A percentile compares a stretch with the other conserved stretches of the same genome.
Evolutionary conservation across 2,113 vertebrate species (phyloP).

Genomic region (Pseudorhombus dupliciocellatus): DNA sequence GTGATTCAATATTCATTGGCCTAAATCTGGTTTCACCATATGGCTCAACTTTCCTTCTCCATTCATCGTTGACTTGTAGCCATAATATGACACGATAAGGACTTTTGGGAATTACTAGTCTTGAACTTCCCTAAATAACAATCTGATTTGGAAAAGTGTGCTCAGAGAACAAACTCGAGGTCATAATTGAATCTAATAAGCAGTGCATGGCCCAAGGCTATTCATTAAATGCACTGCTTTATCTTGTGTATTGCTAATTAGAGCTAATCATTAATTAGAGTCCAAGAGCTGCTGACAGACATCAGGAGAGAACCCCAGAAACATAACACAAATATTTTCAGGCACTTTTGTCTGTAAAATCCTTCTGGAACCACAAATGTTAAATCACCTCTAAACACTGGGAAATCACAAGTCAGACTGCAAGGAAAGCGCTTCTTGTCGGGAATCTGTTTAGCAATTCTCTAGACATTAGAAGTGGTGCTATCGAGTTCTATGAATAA

Average conservation of each 20-base stretch:
- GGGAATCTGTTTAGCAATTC: constrained; percentile 26
- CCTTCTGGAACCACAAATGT: background rate
- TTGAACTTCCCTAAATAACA: background rate
- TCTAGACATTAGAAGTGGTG: background rate
- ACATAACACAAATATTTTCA: too few relatives aligned
- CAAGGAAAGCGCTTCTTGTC: constrained; percentile 4
- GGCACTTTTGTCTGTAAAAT: background rate
- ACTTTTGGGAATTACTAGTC: background rate
- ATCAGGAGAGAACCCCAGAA: background rate
- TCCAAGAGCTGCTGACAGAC: background rate
- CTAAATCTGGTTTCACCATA: too few relatives aligned
- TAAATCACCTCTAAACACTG: background rate
- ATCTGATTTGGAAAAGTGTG: background rate
- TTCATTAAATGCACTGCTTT: background rate
- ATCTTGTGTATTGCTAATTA: background rate
- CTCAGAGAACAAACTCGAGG: background rate
- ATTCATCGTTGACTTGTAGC: background rate
- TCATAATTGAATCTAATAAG: background rate
- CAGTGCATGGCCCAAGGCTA: background rate
- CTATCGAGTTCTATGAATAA: constrained; percentile 34
- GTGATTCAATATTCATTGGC: background rate
- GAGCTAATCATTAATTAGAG: background rate
- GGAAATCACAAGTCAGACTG: constrained; percentile 5
- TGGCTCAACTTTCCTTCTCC: background rate
- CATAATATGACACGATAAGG: background rate